Evolutionary conservation across 1,140 invertebrate genomes (phyloP).

Genomic region (Aphaenogaster ashmeadi): DNA sequence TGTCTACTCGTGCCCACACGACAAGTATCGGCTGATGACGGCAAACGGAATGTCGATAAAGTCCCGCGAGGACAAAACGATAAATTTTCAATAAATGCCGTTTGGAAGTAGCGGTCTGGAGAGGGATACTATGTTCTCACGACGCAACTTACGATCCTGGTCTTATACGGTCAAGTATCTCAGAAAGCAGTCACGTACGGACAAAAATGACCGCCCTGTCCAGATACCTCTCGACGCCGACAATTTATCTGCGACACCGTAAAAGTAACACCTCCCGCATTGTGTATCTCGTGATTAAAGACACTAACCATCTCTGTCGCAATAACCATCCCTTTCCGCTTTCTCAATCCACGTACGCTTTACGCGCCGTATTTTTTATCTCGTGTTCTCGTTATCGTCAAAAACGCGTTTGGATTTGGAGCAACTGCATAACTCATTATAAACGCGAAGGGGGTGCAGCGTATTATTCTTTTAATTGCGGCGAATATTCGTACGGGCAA

Average conservation of each 20-base stretch:
- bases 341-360: conserved; percentile 29
- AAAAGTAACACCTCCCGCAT: conserved; percentile 74
- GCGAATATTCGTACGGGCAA: background rate
- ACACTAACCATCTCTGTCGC: conserved; percentile 63
- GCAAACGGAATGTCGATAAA: conserved; percentile 72
- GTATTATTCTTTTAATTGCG: conserved; percentile 36
- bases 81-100: conserved; percentile 73
- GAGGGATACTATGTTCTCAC: conserved; percentile 45
- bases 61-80: conserved; percentile 65
- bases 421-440: background rate
- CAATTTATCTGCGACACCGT: conserved; percentile 81
- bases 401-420: conserved; percentile 25
- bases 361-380: background rate
- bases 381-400: conserved; percentile 31
- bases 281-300: conserved; percentile 80
- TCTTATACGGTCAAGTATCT: conserved; percentile 66
- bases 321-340: conserved; percentile 25
- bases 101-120: conserved; percentile 38
- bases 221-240: conserved; percentile 75
- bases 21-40: conserved; percentile 29
- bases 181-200: conserved; percentile 80
- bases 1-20: conserved; percentile 1
- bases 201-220: conserved; percentile 77
- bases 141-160: conserved; percentile 58
- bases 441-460: background rate